Evolutionary conservation across 2,888 invertebrate species (phyloP).

Genomic region (Adela reaumurella): DNA sequence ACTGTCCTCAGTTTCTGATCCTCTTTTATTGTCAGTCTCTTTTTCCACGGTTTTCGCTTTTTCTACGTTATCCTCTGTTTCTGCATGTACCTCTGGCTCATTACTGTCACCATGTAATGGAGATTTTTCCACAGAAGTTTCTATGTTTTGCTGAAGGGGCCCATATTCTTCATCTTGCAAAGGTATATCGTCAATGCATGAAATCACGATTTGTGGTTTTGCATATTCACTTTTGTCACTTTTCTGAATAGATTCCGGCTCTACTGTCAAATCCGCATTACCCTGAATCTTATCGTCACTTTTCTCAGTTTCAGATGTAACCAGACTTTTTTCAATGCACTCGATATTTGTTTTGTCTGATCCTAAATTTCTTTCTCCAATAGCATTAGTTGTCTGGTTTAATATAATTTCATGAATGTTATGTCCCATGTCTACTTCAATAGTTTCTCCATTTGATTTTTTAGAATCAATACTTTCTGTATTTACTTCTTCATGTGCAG

Average conservation of each 20-base stretch:
- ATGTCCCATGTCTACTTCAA: too few relatives aligned
- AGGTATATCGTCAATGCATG: constrained; percentile 1
- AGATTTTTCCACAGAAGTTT: too few relatives aligned
- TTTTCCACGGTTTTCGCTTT: constrained; percentile 1
- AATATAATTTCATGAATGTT: too few relatives aligned
- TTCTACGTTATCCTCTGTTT: constrained; percentile 5
- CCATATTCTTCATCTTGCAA: not conserved
- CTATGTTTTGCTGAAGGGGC: too few relatives aligned
- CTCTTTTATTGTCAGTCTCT: not conserved
- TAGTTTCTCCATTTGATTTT: too few relatives aligned
- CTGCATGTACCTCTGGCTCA: constrained; percentile 1
- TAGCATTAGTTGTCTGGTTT: constrained; percentile 16
- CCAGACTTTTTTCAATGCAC: too few relatives aligned
- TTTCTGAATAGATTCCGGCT: not conserved
- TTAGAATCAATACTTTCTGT: too few relatives aligned
- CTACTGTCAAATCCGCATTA: too few relatives aligned
- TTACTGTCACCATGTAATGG: not conserved
- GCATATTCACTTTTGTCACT: not conserved
- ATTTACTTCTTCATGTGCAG: too few relatives aligned
- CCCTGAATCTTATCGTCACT: too few relatives aligned
- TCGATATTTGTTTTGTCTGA: not conserved
- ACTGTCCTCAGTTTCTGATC: not conserved
- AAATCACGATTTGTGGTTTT: not conserved
- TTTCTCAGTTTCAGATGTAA: too few relatives aligned
- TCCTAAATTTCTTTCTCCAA: constrained; percentile 18